Base-by-base conservation (phyloP, 2,888 invertebrate species). In the Aplocera efformata region DNA sequence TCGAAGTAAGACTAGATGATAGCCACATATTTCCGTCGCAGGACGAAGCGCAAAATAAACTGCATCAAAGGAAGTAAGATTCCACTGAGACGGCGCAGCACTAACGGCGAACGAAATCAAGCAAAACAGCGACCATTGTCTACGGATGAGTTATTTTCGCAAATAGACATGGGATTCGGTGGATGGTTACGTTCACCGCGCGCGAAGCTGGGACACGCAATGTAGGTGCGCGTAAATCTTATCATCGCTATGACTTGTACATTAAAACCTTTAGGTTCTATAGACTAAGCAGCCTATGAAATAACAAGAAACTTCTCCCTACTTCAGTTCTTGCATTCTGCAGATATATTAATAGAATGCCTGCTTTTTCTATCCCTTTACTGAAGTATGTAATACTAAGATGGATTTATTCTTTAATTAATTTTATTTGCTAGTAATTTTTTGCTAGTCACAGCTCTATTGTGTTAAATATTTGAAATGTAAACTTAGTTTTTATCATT, bases 11-110 rank as follows among this genome's bases (percentile, higher is more conserved):
- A 62, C 75, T 70, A 65, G 77, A 82, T 84, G 85, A 85, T 85
- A 85, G 82, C 81, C 75, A 78, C 80, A 85, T 88, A 88, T 88
- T 88, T 86, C 81, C 81, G 84, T 80, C 76, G 74, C 85, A 82
- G 83, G 86, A 84, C 81, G 72, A 81, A 65, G 72, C 72, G 80
- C 84, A 86, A 86, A 42, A 86, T 84, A 86, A 86, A 86, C 78
- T 79, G 81, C 85, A 82, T 85, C 85, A 86, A 88, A 85, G 84
- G 73, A 83, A 69, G 72, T 70, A 64, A 78, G 73, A 85, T 78
- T 81, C 82, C 82, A 68, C 63, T 64, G 60, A 68, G 68, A 67
- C 68, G 63, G 57, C 23, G 32, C 47, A 31, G 45, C 32, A 42
- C 32, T 45, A 58, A 60, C 58, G 62, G 63, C 67, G 60, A 58